Evolutionary conservation across 2,797 vertebrate genomes (phyloP).

Genomic region (Vespertilio murinus): DNA sequence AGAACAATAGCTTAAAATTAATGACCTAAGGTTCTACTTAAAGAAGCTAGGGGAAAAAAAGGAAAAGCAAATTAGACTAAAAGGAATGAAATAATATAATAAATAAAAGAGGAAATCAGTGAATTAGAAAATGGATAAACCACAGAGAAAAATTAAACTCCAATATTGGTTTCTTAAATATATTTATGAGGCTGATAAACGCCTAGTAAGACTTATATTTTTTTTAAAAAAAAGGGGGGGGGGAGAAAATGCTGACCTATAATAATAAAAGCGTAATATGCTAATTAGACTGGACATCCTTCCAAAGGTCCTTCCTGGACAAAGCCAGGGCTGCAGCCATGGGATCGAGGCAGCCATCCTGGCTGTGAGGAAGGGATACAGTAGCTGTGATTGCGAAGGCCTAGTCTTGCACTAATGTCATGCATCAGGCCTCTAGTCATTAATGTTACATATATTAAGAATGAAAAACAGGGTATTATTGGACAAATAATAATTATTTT

Average conservation of each 20-base stretch:
- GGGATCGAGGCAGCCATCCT: too few species aligned
- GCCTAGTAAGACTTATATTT: not conserved
- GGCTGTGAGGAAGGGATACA: too few species aligned
- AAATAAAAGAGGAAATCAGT: not conserved
- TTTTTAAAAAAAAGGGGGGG: not conserved
- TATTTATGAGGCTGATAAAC: not conserved
- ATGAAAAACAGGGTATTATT: not conserved
- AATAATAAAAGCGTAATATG: too few species aligned
- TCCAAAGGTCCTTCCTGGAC: too few species aligned
- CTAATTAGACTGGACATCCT: too few species aligned
- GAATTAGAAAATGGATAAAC: slow-evolving; percentile 13
- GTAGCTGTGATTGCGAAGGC: too few species aligned
- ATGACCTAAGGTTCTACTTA: not conserved
- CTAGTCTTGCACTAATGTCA: too few species aligned
- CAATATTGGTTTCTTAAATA: not conserved
- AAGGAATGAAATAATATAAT: not conserved
- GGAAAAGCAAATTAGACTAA: not conserved
- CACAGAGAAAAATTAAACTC: slow-evolving; percentile 16
- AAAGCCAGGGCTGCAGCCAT: too few species aligned
- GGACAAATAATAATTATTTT: slow-evolving; percentile 52
- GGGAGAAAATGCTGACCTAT: not conserved
- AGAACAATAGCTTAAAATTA: not conserved
- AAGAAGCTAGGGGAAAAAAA: slow-evolving; percentile 4
- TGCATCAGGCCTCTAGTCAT: too few species aligned
- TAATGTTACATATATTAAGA: not conserved